Conservation (phyloP, 1,140 invertebrate genomes). For the Sipha flava region DNA sequence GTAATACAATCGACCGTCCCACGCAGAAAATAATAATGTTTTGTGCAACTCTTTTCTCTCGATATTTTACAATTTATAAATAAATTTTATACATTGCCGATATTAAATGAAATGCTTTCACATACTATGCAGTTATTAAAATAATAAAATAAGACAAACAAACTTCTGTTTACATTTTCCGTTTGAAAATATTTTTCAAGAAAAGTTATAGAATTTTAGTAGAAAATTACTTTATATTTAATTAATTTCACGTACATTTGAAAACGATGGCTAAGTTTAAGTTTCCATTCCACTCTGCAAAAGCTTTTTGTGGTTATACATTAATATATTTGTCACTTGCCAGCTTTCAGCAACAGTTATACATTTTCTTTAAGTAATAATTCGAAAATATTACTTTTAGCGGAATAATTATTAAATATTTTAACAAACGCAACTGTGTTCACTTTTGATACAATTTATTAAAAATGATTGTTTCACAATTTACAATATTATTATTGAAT, state of each 20-base stretch:
- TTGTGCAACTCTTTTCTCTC: too few species aligned
- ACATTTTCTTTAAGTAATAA: not conserved
- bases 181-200: not conserved
- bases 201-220: not conserved
- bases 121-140: too few species aligned
- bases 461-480: too few species aligned
- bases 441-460: too few species aligned
- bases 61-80: too few species aligned
- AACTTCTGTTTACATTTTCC: not conserved
- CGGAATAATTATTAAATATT: not conserved
- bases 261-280: not conserved
- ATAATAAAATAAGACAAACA: too few species aligned
- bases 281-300: not conserved
- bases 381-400: not conserved
- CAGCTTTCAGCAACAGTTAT: not conserved
- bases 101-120: too few species aligned
- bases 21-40: too few species aligned
- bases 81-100: too few species aligned
- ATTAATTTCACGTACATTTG: not conserved
- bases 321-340: not conserved
- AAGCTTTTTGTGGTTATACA: not conserved
- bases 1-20: too few species aligned
- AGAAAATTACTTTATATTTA: constrained; percentile 15
- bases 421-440: too few species aligned
- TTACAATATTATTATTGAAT: too few species aligned